Evolutionary conservation across 2,888 invertebrate genomes (phyloP), one percentile per base, ranked within the genome.

Genomic region (Drosophila lutescens): DNA sequence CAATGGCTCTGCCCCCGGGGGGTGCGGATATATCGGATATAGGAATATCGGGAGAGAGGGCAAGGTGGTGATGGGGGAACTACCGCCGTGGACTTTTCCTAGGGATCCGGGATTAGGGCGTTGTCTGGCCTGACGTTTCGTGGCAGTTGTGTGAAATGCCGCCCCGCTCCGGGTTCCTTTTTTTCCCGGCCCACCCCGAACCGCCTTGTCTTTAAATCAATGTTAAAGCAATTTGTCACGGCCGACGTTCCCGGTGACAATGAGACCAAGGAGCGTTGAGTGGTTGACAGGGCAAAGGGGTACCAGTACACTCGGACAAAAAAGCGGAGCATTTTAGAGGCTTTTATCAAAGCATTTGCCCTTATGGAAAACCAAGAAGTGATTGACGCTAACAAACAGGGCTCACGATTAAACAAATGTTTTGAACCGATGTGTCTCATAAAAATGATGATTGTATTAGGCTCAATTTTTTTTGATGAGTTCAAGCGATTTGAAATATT

Each of bases 141-240:
- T 86, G 86, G 83, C 86, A 84, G 83, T 84, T 84, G 83, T 86
- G 80, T 80, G 80, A 83, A 79, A 79, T 70, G 80, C 61, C 57
- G 69, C 69, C 66, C 67, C 59, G 73, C 66, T 68, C 36, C 41
- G 55, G 60, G 56, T 20, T 51, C 43, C 41, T 15, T 67, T 55
- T 36, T 30, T 15, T 38, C 40, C 10, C 51, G 13, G 15, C 36
- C 56, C 50, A 40, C 44, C 53, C 41, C 44, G 12, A 43, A n/a
- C 47, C 53, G 63, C 72, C 77, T 79, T 83, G 86, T 83, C 86
- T 86, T 84, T 84, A 86, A 84, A 84, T 83, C 83, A 84, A 86
- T 82, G 85, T 81, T 84, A 82, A 82, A 82, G 81, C 81, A 85
- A 84, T 84, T 86, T 84, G 83, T 86, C 86, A 84, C 84, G 84